Evolutionary conservation across 2,113 vertebrate genomes (phyloP).

Genomic region (Sturnus vulgaris): DNA sequence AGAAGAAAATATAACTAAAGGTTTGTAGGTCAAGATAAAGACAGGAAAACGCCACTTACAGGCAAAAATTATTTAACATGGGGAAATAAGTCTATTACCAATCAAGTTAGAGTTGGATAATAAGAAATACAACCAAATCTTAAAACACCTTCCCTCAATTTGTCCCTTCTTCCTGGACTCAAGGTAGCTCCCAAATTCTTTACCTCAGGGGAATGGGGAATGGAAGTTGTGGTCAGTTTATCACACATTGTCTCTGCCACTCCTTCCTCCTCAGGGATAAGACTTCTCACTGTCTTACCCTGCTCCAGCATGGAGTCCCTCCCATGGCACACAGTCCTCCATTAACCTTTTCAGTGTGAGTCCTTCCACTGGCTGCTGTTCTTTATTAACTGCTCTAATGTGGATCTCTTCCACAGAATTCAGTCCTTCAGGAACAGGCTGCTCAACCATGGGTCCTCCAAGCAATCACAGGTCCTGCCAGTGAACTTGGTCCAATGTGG

Average conservation of each 20-base stretch:
- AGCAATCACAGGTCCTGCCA: neutral
- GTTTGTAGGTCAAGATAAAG: neutral
- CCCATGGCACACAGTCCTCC: accelerated
- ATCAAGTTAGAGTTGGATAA: neutral
- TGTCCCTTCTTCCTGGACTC: neutral
- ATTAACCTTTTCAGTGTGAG: neutral
- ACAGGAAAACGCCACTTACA: neutral
- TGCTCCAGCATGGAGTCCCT: neutral
- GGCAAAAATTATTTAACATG: neutral
- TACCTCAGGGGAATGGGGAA: neutral
- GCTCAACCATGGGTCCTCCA: neutral
- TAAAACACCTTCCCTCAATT: neutral
- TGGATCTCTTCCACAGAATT: neutral
- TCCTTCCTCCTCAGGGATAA: neutral
- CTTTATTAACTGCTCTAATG: neutral
- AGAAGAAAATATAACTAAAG: neutral
- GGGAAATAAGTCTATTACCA: neutral
- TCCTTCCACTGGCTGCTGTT: neutral
- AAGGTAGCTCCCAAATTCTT: neutral
- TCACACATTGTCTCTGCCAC: neutral
- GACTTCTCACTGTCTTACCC: neutral
- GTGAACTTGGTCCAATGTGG: neutral
- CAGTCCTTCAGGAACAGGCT: neutral
- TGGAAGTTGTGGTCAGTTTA: neutral
- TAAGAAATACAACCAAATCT: neutral